phyloP scores from a whole-genome alignment of 1,140 invertebrate species.

The Bombus turneri region DNA sequence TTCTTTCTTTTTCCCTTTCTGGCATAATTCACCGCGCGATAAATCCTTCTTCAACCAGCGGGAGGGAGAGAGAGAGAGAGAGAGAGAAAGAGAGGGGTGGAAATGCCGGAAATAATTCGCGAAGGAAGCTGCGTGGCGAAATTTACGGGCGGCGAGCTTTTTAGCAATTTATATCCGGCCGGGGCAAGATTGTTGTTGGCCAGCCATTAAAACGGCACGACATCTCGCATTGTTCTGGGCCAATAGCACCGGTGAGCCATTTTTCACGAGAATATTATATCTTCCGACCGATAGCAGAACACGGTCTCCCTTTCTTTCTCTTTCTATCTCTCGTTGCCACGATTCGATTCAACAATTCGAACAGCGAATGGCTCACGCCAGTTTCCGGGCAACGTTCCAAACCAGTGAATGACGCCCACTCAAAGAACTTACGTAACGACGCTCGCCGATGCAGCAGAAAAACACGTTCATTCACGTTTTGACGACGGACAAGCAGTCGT shows the following conservation, averaged over 20 bases:
- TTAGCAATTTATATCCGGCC: constrained; percentile 27
- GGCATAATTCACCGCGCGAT: constrained; percentile 4
- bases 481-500: constrained; percentile 19
- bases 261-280: constrained; percentile 57
- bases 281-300: constrained; percentile 46
- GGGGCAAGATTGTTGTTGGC: constrained; percentile 14
- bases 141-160: constrained; percentile 16
- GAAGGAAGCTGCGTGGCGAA: constrained; percentile 1
- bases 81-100: background rate
- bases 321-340: background rate
- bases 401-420: constrained; percentile 60
- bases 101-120: constrained; percentile 21
- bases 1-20: background rate
- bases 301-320: background rate
- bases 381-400: constrained; percentile 65
- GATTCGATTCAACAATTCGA: constrained; percentile 28
- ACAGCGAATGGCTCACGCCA: constrained; percentile 26
- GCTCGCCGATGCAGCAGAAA: constrained; percentile 54
- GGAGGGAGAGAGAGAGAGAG: background rate
- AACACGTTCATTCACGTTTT: constrained; percentile 61
- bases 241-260: constrained; percentile 40
- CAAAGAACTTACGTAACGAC: constrained; percentile 57
- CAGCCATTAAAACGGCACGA: constrained; percentile 27
- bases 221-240: constrained; percentile 34
- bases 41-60: background rate